Percentiles rank a stretch among this genome's conserved stretches.
phyloP scores from a whole-genome alignment of 2,113 vertebrate species.

The Cyprinus carpio region DNA sequence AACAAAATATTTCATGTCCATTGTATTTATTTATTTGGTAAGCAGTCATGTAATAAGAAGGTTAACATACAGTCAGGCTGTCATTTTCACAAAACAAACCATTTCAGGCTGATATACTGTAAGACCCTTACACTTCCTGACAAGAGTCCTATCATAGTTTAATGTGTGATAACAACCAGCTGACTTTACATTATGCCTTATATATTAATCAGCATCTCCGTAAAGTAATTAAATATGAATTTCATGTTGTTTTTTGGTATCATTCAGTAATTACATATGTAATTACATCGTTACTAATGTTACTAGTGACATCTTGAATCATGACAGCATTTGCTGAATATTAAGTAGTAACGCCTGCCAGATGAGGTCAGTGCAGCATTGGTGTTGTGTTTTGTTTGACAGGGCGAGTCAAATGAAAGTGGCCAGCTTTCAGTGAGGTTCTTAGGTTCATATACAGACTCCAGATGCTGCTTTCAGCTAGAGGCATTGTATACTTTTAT shows the following conservation, averaged over 20 bases:
- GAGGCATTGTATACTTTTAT: constrained; percentile 20
- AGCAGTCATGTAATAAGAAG: neutral
- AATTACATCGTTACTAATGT: constrained; percentile 6
- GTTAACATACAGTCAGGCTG: neutral
- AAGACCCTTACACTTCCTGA: neutral
- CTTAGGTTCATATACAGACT: constrained; percentile 24
- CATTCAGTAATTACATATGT: neutral
- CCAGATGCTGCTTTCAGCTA: constrained; percentile 43
- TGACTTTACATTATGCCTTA: neutral
- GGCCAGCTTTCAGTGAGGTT: constrained; percentile 45
- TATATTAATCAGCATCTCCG: neutral
- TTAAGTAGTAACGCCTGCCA: constrained; percentile 59
- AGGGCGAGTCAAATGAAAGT: constrained; percentile 62
- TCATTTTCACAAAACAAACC: neutral
- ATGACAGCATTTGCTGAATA: neutral
- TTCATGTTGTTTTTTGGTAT: neutral
- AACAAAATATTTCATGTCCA: neutral
- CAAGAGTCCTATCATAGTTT: neutral
- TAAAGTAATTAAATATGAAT: neutral
- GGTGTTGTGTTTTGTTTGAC: constrained; percentile 46
- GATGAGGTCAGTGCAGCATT: constrained; percentile 71
- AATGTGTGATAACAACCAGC: neutral
- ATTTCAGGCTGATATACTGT: neutral
- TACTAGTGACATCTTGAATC: neutral
- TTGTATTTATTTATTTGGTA: neutral